Conservation (phyloP, 2,888 invertebrate species). For the Ceraclea dissimilis region DNA sequence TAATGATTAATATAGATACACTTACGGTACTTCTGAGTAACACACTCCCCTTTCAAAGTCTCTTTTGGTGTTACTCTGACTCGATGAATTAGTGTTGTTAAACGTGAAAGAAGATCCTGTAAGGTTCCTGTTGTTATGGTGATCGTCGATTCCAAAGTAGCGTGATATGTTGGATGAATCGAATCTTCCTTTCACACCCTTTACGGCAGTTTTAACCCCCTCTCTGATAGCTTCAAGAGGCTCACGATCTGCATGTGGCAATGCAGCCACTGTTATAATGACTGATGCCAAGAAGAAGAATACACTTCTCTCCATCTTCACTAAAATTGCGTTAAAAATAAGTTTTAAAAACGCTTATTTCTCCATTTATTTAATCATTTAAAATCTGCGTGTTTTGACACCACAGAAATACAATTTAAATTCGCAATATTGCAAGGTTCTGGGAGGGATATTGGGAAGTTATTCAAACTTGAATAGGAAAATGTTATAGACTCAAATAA, state of each 20-base stretch:
- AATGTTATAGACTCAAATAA: no score
- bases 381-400: no score
- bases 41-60: slow-evolving; percentile 46
- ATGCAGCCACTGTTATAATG: background rate
- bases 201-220: background rate
- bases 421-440: no score
- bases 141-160: background rate
- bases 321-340: no score
- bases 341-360: no score
- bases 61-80: background rate
- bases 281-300: no score
- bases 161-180: background rate
- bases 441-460: no score
- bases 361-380: no score
- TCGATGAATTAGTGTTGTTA: slow-evolving; percentile 11
- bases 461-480: no score
- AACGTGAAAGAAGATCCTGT: slow-evolving; percentile 12
- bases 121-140: slow-evolving; percentile 13
- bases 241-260: slow-evolving; percentile 13
- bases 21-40: slow-evolving; percentile 59
- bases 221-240: slow-evolving; percentile 12
- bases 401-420: no score
- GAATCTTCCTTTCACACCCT: background rate
- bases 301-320: no score
- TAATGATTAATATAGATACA: no score